A percentile compares a stretch with the other conserved stretches of the same genome.
phyloP scores from a whole-genome alignment of 2,888 invertebrate species.

The Hemistola chrysoprasaria region DNA sequence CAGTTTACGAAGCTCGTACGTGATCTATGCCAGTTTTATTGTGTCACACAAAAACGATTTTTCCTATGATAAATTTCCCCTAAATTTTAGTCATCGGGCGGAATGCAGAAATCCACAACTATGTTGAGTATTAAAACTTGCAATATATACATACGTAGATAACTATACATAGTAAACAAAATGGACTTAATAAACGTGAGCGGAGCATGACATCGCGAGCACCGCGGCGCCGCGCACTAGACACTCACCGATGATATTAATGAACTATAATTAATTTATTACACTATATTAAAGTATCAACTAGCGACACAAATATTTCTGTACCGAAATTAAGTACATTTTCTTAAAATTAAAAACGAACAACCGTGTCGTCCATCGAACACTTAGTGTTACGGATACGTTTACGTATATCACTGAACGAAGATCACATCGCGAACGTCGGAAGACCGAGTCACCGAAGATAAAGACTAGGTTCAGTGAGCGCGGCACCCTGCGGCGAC shows the following conservation, averaged over 20 bases:
- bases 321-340: slow-evolving; percentile 71
- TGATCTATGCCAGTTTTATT: slow-evolving; percentile 48
- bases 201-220: slow-evolving; percentile 54
- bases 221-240: slow-evolving; percentile 44
- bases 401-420: slow-evolving; percentile 36
- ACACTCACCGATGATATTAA: slow-evolving; percentile 59
- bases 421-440: slow-evolving; percentile 48
- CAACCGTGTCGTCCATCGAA: slow-evolving; percentile 53
- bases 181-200: slow-evolving; percentile 66
- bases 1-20: slow-evolving; percentile 49
- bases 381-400: slow-evolving; percentile 66
- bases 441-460: slow-evolving; percentile 63
- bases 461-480: slow-evolving; percentile 58
- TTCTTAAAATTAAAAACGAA: slow-evolving; percentile 42
- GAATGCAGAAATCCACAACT: slow-evolving; percentile 83
- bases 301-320: slow-evolving; percentile 71
- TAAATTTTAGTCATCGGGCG: slow-evolving; percentile 81
- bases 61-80: slow-evolving; percentile 66
- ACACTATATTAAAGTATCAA: slow-evolving; percentile 52
- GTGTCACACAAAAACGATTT: slow-evolving; percentile 59
- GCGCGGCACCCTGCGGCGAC: slow-evolving; percentile 49
- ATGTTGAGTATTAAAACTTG: slow-evolving; percentile 79
- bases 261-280: slow-evolving; percentile 50
- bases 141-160: slow-evolving; percentile 80
- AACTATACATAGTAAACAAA: slow-evolving; percentile 70